phyloP scores from a whole-genome alignment of 2,797 vertebrate species.

The Parotocinclus haroldoi region DNA sequence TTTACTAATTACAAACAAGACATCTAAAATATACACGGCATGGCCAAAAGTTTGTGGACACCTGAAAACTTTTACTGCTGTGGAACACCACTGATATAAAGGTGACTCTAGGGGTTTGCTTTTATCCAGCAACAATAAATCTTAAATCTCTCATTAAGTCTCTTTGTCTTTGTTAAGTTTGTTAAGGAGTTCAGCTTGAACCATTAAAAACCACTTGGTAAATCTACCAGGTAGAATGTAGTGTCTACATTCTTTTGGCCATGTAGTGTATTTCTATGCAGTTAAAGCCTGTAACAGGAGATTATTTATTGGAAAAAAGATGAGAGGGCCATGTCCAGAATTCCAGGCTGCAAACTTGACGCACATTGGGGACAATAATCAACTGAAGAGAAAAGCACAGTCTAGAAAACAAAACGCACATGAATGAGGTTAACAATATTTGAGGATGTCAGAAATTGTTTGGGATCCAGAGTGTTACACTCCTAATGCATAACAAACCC shows the following conservation, averaged over 20 bases:
- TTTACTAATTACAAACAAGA: neutral
- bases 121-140: no score
- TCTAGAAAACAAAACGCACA: neutral
- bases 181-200: no score
- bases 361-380: neutral
- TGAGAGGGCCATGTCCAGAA: neutral
- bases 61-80: no score
- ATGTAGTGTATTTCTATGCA: neutral
- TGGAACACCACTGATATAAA: no score
- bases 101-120: no score
- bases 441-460: neutral
- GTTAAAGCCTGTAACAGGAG: neutral
- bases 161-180: no score
- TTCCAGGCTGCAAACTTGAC: neutral
- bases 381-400: neutral
- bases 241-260: no score
- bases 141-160: no score
- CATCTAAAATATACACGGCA: neutral
- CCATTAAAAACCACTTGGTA: no score
- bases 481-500: neutral
- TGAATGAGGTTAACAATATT: neutral
- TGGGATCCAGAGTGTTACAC: neutral
- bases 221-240: no score
- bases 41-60: neutral
- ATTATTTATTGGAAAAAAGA: neutral